Evolutionary conservation across 37 sponge, comb jelly and placozoan genomes (phyloP).

Genomic region (Geodia barretti): DNA sequence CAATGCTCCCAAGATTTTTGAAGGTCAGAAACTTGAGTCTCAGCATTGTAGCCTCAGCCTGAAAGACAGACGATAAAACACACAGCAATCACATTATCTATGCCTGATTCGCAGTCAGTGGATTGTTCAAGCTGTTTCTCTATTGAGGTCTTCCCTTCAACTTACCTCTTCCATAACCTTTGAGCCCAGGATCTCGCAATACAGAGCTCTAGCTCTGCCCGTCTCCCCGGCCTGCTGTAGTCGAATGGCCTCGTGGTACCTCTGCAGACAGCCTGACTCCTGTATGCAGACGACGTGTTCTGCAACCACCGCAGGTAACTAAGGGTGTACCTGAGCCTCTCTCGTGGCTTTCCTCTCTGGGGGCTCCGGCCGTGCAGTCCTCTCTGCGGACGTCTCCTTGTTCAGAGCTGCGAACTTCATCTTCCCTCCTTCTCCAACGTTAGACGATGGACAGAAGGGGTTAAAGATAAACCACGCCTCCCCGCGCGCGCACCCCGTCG

Average conservation of each 20-base stretch:
- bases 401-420: constrained; percentile 71
- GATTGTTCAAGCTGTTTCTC: neutral
- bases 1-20: constrained; percentile 67
- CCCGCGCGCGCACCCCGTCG: too few relatives aligned
- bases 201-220: constrained; percentile 44
- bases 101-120: too few relatives aligned
- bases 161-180: constrained; percentile 46
- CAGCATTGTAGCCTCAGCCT: constrained; percentile 27
- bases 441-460: too few relatives aligned
- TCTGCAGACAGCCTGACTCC: constrained; percentile 63
- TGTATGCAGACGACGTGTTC: constrained; percentile 7
- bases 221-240: constrained; percentile 58
- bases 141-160: neutral
- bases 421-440: neutral
- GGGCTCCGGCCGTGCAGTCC: constrained; percentile 8
- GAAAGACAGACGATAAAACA: too few relatives aligned
- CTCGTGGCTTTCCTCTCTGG: constrained; percentile 36
- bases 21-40: constrained; percentile 62
- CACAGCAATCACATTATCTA: too few relatives aligned
- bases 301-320: neutral
- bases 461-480: too few relatives aligned
- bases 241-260: constrained; percentile 62
- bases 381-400: constrained; percentile 40
- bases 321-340: constrained; percentile 79
- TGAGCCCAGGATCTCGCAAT: constrained; percentile 63